Percentiles rank a stretch among this genome's conserved stretches.
phyloP scores from a whole-genome alignment of 2,888 invertebrate genomes.

The Coenonympha arcania region DNA sequence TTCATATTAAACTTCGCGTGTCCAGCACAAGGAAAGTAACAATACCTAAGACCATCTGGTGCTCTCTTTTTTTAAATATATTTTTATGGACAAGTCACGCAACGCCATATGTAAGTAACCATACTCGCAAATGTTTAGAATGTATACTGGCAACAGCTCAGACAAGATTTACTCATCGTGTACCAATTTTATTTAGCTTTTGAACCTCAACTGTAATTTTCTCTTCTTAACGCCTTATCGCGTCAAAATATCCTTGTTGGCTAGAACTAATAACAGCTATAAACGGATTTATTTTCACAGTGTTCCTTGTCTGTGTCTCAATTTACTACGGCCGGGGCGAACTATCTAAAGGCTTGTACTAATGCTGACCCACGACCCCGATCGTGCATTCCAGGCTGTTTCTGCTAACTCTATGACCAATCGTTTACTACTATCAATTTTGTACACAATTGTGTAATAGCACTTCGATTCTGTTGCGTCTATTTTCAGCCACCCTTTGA shows the following conservation, averaged over 20 bases:
- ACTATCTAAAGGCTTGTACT: slow-evolving; percentile 38
- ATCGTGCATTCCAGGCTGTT: slow-evolving; percentile 48
- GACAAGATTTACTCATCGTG: not conserved
- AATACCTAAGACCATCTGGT: not conserved
- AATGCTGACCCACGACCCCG: slow-evolving; percentile 45
- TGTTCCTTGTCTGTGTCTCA: slow-evolving; percentile 30
- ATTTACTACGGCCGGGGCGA: slow-evolving; percentile 29
- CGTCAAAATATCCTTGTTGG: slow-evolving; percentile 18
- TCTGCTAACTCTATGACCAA: slow-evolving; percentile 51
- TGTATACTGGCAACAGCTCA: not conserved
- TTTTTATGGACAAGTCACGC: not conserved
- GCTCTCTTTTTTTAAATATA: not conserved
- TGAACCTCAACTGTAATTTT: not conserved
- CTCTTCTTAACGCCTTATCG: not conserved
- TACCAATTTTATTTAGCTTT: not conserved
- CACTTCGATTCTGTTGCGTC: slow-evolving; percentile 7
- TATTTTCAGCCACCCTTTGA: not conserved
- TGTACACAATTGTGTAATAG: slow-evolving; percentile 33
- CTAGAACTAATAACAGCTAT: slow-evolving; percentile 27
- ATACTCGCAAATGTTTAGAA: not conserved
- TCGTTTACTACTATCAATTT: slow-evolving; percentile 55
- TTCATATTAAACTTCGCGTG: slow-evolving; percentile 4
- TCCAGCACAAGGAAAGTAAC: not conserved
- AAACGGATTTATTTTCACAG: slow-evolving; percentile 29
- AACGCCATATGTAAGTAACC: not conserved